A percentile compares a stretch with the other conserved stretches of the same genome.
Conservation (phyloP, 2,113 vertebrate genomes). For the Clarias gariepinus region DNA sequence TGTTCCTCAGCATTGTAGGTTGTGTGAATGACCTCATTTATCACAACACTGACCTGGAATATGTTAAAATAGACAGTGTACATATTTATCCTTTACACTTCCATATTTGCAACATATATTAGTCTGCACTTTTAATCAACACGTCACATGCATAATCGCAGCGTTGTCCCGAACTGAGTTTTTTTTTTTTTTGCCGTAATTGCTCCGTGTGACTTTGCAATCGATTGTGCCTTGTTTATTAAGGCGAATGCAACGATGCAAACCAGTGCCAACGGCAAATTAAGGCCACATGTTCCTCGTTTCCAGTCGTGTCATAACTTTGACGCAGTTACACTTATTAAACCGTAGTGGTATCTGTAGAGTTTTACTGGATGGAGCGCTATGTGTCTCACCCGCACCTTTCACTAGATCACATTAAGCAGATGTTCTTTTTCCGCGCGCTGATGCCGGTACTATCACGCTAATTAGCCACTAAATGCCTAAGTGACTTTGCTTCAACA, state of each 20-base stretch:
- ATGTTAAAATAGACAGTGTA: neutral
- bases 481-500: constrained; percentile 28
- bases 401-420: constrained; percentile 34
- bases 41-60: neutral
- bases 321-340: constrained; percentile 27
- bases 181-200: constrained; percentile 5
- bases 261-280: constrained; percentile 6
- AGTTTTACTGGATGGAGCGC: neutral
- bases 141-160: constrained; percentile 4
- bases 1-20: neutral
- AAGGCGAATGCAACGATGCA: neutral
- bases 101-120: too few species aligned
- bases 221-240: constrained; percentile 28
- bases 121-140: neutral
- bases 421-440: constrained; percentile 39
- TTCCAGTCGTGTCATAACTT: constrained; percentile 18
- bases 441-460: constrained; percentile 14
- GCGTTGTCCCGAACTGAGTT: constrained; percentile 12
- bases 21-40: neutral
- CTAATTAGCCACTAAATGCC: constrained; percentile 45
- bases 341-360: neutral
- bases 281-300: neutral
- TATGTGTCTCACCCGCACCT: constrained; percentile 28
- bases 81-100: too few species aligned
- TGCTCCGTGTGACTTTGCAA: constrained; percentile 14